Conservation (phyloP, 2,113 vertebrate genomes). For the Tauraco erythrolophus region DNA sequence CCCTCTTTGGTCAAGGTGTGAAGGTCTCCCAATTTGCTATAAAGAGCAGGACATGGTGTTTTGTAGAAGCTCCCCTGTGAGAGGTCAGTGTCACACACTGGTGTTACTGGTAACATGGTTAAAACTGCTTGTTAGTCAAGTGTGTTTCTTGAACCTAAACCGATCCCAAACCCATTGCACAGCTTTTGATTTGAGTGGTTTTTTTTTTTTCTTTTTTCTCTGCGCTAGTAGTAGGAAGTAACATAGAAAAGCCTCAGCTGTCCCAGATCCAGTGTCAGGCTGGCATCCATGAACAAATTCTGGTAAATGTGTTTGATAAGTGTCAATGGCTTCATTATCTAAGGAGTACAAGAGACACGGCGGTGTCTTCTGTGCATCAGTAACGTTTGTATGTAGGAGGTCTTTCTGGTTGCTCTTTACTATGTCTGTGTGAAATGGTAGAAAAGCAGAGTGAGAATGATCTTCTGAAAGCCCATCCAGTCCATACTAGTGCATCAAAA, state of each 20-base stretch:
- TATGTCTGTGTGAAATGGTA: background rate
- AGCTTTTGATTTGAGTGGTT: background rate
- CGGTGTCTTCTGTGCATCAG: rapidly evolving
- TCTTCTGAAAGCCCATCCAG: background rate
- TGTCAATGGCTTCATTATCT: background rate
- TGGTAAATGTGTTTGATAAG: background rate
- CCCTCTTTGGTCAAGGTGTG: background rate
- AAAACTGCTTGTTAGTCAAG: background rate
- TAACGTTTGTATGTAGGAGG: background rate
- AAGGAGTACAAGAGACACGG: background rate
- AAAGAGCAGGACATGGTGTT: background rate
- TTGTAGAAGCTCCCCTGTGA: background rate
- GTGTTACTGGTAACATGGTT: background rate
- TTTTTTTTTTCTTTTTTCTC: background rate
- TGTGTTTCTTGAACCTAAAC: background rate
- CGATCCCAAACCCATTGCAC: background rate
- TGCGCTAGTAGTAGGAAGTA: background rate
- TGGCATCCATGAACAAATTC: background rate
- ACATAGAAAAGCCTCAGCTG: background rate
- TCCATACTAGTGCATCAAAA: background rate
- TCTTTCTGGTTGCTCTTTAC: background rate
- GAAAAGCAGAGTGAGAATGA: background rate
- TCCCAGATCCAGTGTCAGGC: background rate
- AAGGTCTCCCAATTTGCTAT: background rate
- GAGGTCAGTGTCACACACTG: background rate